Conservation (phyloP, 2,888 invertebrate species). For the Tipula confusa region DNA sequence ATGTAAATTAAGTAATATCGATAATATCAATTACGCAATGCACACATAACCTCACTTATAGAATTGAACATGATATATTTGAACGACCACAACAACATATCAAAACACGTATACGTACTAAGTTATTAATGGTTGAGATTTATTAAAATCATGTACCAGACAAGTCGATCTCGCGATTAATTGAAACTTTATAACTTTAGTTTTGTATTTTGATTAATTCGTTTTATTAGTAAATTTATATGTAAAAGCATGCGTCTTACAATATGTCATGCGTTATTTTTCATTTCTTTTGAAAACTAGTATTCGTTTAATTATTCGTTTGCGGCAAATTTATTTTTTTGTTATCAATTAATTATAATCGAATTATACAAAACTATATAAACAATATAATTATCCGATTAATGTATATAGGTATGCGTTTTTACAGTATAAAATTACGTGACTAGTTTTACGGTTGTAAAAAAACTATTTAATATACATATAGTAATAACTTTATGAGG, state of each 20-base stretch:
- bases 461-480: background rate
- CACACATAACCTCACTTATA: background rate
- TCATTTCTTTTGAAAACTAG: background rate
- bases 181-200: background rate
- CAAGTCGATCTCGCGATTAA: background rate
- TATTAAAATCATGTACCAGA: background rate
- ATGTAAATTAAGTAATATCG: background rate
- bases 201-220: background rate
- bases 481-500: background rate
- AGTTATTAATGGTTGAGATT: background rate
- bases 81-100: background rate
- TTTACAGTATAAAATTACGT: background rate
- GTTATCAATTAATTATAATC: conserved; percentile 14
- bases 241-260: background rate
- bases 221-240: background rate
- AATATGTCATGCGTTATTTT: background rate
- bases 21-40: background rate
- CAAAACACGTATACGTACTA: background rate
- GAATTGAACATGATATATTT: too few relatives aligned
- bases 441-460: background rate
- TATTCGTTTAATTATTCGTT: background rate
- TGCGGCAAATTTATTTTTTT: background rate
- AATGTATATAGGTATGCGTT: background rate
- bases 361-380: background rate
- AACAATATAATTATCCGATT: background rate